Base-by-base conservation (phyloP, 2,888 invertebrate genomes). In the Nyleta sp. region DNA sequence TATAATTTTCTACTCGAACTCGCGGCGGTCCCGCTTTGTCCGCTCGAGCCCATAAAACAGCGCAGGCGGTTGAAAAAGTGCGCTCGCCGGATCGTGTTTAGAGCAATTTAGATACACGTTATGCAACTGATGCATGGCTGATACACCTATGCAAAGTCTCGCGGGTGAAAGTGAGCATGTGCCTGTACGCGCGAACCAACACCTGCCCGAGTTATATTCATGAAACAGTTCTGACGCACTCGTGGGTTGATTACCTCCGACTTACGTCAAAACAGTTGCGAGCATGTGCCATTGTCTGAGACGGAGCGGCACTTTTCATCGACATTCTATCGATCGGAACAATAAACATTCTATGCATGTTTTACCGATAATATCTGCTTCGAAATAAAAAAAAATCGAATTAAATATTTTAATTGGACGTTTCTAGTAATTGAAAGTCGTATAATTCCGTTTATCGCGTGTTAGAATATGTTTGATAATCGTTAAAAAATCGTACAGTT, bases 141-240 rank as follows among this genome's bases (percentile, higher is more conserved):
- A 72, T 73, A 73, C 57, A 65, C 57, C 64, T 59, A 65, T 42
- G 50, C 50, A 57, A 55, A 48, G 48, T 28, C 31, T 44, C 31
- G 6, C 18, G 40, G 42, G 72, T 62, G 46, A 55, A 55, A 55
- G 60, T 57, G 22, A 64, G 52, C 15, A 40, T 17, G 24, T 46
- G 35, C 48, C 35, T 35, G 11, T 7, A 10, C 22, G 5, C 33
- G 22, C 22, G 15, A 53, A 20, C 6, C 44, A 46, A 55, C 72
- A 64, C 72, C 62, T 72, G 62, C 64, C 24, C 24, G 42, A 44
- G n/a, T 48, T 40, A 15, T 38, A 28, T 22, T 11, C 31, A n/a
- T 31, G 33, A 46, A 55, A 55, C 42, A 24, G 42, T 13, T 52
- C 60, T 52, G 7, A 17, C 40, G 35, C 46, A 46, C 20, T 24